These are phyloP conservation scores for Kradibia gibbosae DNA, from an alignment of 1,140 invertebrate species.

Conservation along the genomic window DNA sequence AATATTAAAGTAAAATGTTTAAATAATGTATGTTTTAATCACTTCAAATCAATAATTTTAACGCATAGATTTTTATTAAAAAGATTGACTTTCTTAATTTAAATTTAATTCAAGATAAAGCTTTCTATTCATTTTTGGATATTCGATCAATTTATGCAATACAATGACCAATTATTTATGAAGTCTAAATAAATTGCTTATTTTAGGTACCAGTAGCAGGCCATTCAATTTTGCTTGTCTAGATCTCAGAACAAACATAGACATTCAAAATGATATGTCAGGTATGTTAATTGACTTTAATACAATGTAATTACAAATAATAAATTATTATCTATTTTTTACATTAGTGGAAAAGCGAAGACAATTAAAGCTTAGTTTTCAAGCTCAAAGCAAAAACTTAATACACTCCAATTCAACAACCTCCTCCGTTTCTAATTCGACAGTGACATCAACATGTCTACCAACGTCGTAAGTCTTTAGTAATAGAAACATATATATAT, in stretches of 20 bases:
- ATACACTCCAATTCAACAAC: conserved; percentile 67
- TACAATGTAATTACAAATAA: not conserved
- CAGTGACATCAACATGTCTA: conserved; percentile 60
- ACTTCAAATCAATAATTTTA: too few relatives aligned
- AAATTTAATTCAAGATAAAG: not conserved
- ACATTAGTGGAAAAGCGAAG: conserved; percentile 64
- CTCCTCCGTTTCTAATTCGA: conserved; percentile 65
- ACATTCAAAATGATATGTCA: conserved; percentile 68
- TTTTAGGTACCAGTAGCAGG: conserved; percentile 61
- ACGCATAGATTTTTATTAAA: too few relatives aligned
- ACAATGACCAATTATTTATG: not conserved
- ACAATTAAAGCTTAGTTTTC: conserved; percentile 69
- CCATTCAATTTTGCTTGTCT: conserved; percentile 67
- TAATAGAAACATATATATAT: conserved; percentile 17
- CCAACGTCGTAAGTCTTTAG: conserved; percentile 62
- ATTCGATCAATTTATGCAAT: not conserved
- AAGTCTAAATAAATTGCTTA: conserved; percentile 35
- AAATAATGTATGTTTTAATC: too few relatives aligned
- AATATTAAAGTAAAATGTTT: too few relatives aligned
- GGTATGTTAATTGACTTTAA: conserved; percentile 53
- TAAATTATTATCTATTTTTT: conserved; percentile 47
- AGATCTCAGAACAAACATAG: conserved; percentile 68
- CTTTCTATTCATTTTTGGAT: not conserved
- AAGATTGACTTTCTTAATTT: too few relatives aligned
- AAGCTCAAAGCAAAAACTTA: conserved; percentile 63